Evolutionary conservation across 2,888 invertebrate species (phyloP), one percentile per base, ranked within the genome.

Genomic region (Meteorus colon): DNA sequence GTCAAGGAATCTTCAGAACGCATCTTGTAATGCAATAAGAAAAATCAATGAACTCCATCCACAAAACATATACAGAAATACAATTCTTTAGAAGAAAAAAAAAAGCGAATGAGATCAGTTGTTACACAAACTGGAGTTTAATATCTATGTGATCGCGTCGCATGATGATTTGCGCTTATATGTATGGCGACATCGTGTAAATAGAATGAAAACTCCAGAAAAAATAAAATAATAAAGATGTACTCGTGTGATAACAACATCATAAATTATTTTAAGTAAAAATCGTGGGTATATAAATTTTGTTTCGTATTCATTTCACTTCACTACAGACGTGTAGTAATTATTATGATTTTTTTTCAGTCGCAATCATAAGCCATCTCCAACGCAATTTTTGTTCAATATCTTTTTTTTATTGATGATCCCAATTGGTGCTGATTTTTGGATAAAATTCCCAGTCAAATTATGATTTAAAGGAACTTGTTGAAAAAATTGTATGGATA

Each of bases 1-100:
- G 31, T 68, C 51, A n/a, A 31, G 6, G 51, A 69, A 27, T 16
- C 12, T 3, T 19, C 4, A 24, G 16, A 24, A 4, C 4, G 48
- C 19, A 55, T n/a, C n/a, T 19, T 55, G 19, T 10, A 19, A 2
- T 55, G 16, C 19, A 51, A 41, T 27, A 29, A 27, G 34, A 41
- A 71, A 72, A 72, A 72, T 72, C 63, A 72, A 63, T 72, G 72
- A 72, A 72, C 72, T 63, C 41, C 14, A 31, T 67, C 8, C n/a
- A n/a, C 45, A 67, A 68, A 41, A 67, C 27, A 27, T 4, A 45
- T 29, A n/a, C 19, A 19, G n/a, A 19, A 19, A 10, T 48, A 55
- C 8, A 55, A 55, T 8, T 55, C 19, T 55, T 55, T 24, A 19
- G 19, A 55, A 55, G 0, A 8, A 19, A 8, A 55, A 55, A 24